These are phyloP conservation scores for Polyergus mexicanus DNA, from an alignment of 1,140 invertebrate genomes.

Conservation along the genomic window DNA sequence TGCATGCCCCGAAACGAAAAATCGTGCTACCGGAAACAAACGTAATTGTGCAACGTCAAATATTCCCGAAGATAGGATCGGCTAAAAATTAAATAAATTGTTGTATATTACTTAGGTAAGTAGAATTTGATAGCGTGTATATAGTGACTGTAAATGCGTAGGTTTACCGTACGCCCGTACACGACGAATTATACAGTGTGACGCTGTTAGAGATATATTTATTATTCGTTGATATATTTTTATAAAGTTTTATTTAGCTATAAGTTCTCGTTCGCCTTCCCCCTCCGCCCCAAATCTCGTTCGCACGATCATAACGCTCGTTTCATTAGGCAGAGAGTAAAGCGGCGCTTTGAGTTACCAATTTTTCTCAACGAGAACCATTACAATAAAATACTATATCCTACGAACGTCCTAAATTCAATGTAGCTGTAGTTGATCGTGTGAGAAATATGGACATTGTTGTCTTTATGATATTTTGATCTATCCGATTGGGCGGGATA, in stretches of 20 bases:
- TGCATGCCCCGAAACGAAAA: not conserved
- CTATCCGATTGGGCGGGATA: conserved; percentile 20
- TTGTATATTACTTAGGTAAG: conserved; percentile 81
- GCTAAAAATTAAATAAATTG: conserved; percentile 71
- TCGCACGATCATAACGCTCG: conserved; percentile 61
- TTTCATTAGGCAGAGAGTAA: conserved; percentile 56
- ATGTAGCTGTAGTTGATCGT: conserved; percentile 40
- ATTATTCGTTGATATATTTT: conserved; percentile 86
- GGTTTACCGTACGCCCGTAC: conserved; percentile 72
- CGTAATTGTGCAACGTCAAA: conserved; percentile 54
- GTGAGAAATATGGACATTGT: conserved; percentile 22
- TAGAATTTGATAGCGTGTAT: conserved; percentile 82
- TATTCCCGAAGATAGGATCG: conserved; percentile 35
- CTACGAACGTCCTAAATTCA: conserved; percentile 52
- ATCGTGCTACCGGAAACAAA: not conserved
- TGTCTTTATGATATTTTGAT: conserved; percentile 56
- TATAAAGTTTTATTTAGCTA: conserved; percentile 85
- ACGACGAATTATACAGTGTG: conserved; percentile 81
- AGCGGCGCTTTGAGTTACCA: conserved; percentile 50
- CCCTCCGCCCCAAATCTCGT: conserved; percentile 47
- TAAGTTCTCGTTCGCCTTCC: conserved; percentile 80
- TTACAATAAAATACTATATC: conserved; percentile 58
- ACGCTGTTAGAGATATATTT: conserved; percentile 85
- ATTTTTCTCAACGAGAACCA: conserved; percentile 62
- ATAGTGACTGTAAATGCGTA: conserved; percentile 83